Evolutionary conservation across 2,113 vertebrate species (phyloP), one percentile per base, ranked within the genome.

Genomic region (Cacatua alba): DNA sequence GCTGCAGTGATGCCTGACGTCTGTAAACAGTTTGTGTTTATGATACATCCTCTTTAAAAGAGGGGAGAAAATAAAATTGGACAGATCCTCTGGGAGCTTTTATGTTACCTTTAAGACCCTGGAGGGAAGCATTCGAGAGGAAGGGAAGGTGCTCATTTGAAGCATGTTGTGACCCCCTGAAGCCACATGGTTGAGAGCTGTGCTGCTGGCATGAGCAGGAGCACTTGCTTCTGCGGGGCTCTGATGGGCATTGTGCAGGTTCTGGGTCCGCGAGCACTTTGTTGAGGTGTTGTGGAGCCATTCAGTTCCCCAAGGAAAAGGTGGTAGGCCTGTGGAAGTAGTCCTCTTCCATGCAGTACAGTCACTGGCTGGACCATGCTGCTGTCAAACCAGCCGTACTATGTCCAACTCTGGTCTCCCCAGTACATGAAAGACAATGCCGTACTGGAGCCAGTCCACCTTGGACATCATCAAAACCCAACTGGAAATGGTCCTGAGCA

Each of bases 311-410:
- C 9, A 21, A 4, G 21, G 52, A 51, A 26, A 35, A 71, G 28
- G 25, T 46, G 17, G 2, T 31, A 44, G 18, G 60, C 26, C 15
- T 1, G 0, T 51, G 18, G 35, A 57, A 29, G 26, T 51, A 43
- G 10, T 59, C 13, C 20, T 35, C 20, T 23, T 35, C n/a, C 20
- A 15, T 24, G 33, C 57, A 55, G 29, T 55, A 55, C 29, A 55
- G 25, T 29, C 1, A 3, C 28, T 11, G 7, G 5, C 6, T 57
- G 33, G 46, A 10, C 35, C 0, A 0, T 31, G 2, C 6, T 65
- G 1, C 57, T 60, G 4, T 67, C 53, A 16, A 20, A 65, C 26
- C 10, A 26, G 12, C 35, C 11, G 15, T 59, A 9, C 19, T 39
- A 7, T 31, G 24, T 70, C 13, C 41, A n/a, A 29, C 26, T 68